These are phyloP conservation scores for Eptesicus fuscus DNA, from an alignment of 2,113 vertebrate species.

Conservation along the genomic window DNA sequence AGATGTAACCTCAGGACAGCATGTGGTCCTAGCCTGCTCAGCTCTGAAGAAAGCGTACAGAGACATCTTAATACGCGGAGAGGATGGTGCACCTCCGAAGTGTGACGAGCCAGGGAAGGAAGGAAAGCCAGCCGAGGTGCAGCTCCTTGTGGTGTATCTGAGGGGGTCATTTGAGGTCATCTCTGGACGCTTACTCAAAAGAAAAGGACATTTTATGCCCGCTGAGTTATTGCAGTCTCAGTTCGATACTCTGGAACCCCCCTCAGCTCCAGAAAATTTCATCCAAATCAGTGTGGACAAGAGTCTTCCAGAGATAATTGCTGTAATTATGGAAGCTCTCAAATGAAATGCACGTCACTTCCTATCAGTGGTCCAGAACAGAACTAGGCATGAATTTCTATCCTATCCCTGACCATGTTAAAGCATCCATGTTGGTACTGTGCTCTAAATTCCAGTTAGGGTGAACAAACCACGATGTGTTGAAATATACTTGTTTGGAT, in stretches of 20 bases:
- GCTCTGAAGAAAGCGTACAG: conserved; percentile 91
- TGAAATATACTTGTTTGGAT: not conserved
- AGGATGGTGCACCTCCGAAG: conserved; percentile 28
- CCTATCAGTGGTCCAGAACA: not conserved
- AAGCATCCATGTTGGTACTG: not conserved
- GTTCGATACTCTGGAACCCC: conserved; percentile 88
- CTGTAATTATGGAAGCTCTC: conserved; percentile 78
- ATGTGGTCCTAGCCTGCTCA: conserved; percentile 88
- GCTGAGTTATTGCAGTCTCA: conserved; percentile 87
- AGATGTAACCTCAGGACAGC: conserved; percentile 75
- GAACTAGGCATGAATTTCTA: not conserved
- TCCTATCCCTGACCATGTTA: not conserved
- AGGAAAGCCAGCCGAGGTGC: not conserved
- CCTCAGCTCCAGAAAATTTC: conserved; percentile 84
- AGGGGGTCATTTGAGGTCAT: conserved; percentile 85
- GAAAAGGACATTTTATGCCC: conserved; percentile 91
- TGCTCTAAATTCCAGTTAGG: conserved; percentile 21
- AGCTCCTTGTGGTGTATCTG: conserved; percentile 87
- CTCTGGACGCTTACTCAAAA: conserved; percentile 80
- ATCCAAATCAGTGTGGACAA: conserved; percentile 84
- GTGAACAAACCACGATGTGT: not conserved
- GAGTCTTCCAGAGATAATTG: conserved; percentile 79
- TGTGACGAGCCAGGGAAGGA: conserved; percentile 6
- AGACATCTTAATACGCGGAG: conserved; percentile 81
- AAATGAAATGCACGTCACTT: not conserved